Percentiles rank a stretch among this genome's conserved stretches.
phyloP scores from a whole-genome alignment of 2,113 vertebrate species.

The Mellivora capensis region DNA sequence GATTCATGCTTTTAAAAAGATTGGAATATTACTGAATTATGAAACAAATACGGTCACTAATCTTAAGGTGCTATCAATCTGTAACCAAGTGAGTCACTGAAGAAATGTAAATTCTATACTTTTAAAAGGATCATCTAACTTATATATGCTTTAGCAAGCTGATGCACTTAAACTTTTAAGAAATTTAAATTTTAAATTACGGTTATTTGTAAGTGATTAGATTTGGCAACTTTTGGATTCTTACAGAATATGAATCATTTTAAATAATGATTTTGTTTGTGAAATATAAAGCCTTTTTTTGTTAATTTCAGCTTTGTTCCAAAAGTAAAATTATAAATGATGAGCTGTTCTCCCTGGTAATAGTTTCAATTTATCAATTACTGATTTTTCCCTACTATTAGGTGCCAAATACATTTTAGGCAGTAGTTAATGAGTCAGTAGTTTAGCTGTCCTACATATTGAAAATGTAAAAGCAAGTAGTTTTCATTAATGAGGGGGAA shows the following conservation, averaged over 20 bases:
- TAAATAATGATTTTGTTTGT: neutral
- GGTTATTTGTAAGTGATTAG: neutral
- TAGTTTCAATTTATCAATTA: neutral
- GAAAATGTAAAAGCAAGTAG: neutral
- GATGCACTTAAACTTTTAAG: conserved; percentile 11
- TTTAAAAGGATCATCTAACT: neutral
- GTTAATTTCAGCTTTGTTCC: neutral
- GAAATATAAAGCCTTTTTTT: neutral
- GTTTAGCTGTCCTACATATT: neutral
- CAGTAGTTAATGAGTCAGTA: neutral
- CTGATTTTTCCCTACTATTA: neutral
- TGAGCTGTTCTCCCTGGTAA: neutral
- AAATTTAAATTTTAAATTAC: neutral
- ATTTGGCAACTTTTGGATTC: neutral
- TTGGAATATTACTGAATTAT: conserved; percentile 35
- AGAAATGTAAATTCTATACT: neutral
- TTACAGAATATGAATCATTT: neutral
- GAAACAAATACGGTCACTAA: neutral
- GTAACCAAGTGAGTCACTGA: neutral
- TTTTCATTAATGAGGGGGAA: neutral
- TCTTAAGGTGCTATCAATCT: neutral
- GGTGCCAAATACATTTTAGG: neutral
- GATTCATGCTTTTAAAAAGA: conserved; percentile 36
- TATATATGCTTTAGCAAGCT: neutral
- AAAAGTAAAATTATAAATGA: neutral